These are phyloP conservation scores for Drosophila setosimentum DNA, from an alignment of 2,888 invertebrate genomes.

Conservation along the genomic window DNA sequence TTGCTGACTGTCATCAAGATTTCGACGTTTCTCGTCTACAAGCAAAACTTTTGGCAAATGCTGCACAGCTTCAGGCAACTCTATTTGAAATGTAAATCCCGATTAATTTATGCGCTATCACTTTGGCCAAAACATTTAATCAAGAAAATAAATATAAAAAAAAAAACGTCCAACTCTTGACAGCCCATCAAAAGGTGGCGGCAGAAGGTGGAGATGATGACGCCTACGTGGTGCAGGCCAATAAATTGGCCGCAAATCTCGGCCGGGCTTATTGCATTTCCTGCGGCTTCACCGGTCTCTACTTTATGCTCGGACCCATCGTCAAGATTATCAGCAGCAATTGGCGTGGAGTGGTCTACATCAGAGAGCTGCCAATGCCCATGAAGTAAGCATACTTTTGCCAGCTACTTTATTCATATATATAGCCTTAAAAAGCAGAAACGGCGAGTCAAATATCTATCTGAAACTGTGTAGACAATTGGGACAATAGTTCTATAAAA, in stretches of 20 bases:
- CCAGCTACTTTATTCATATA: not conserved
- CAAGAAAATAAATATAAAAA: conserved; percentile 4
- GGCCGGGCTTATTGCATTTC: conserved; percentile 74
- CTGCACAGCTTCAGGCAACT: conserved; percentile 75
- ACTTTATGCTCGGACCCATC: conserved; percentile 80
- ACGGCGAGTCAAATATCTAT: not conserved
- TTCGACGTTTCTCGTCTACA: conserved; percentile 78
- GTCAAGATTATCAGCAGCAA: conserved; percentile 64
- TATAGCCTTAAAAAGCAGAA: not conserved
- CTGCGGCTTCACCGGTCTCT: conserved; percentile 74
- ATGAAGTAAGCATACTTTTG: conserved; percentile 72
- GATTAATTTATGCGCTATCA: conserved; percentile 14
- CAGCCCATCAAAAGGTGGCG: conserved; percentile 41
- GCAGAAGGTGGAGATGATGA: not conserved
- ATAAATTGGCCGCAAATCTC: conserved; percentile 63
- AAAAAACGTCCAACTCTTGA: conserved; percentile 12
- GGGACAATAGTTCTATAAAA: not conserved
- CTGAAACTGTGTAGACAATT: not conserved
- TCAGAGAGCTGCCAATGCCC: conserved; percentile 80
- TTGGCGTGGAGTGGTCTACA: conserved; percentile 39
- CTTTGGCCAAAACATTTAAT: conserved; percentile 13
- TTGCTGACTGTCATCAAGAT: conserved; percentile 80
- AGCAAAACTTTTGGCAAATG: conserved; percentile 70
- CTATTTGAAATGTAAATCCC: conserved; percentile 69
- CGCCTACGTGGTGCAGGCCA: conserved; percentile 59